Evolutionary conservation across 1,140 invertebrate species (phyloP).

Genomic region (Caenorhabditis inopinata): DNA sequence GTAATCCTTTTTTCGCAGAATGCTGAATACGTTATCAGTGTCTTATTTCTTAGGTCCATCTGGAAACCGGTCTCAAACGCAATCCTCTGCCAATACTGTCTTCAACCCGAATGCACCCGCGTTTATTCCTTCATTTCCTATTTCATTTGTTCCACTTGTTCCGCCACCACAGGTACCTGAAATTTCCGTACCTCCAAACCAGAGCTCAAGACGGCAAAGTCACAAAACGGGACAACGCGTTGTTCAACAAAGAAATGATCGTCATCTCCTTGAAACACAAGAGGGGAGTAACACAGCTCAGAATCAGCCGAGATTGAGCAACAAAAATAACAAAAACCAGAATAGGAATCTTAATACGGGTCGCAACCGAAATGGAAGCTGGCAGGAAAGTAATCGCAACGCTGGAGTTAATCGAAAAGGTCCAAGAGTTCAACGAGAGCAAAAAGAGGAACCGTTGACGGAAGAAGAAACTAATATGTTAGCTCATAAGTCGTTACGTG

Average conservation of each 20-base stretch:
- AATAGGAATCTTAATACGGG: background rate
- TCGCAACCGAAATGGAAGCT: background rate
- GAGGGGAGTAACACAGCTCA: too few species aligned
- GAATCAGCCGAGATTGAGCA: background rate
- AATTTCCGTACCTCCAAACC: background rate
- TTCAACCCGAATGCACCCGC: background rate
- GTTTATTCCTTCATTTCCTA: background rate
- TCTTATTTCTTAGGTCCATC: too few species aligned
- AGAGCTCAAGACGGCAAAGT: background rate
- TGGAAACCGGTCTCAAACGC: background rate
- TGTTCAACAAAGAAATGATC: background rate
- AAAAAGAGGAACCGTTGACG: background rate
- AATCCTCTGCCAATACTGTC: background rate
- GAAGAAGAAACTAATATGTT: background rate
- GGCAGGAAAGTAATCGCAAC: background rate
- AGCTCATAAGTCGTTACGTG: constrained; percentile 65
- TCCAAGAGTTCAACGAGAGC: background rate
- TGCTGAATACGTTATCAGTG: too few species aligned
- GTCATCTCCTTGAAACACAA: background rate
- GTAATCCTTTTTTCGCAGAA: too few species aligned
- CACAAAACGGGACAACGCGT: background rate
- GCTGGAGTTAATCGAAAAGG: background rate
- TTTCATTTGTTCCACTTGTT: background rate
- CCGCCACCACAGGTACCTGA: background rate
- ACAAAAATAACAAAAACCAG: background rate